phyloP scores from a whole-genome alignment of 2,113 vertebrate genomes.

The Rhinolophus sinicus region DNA sequence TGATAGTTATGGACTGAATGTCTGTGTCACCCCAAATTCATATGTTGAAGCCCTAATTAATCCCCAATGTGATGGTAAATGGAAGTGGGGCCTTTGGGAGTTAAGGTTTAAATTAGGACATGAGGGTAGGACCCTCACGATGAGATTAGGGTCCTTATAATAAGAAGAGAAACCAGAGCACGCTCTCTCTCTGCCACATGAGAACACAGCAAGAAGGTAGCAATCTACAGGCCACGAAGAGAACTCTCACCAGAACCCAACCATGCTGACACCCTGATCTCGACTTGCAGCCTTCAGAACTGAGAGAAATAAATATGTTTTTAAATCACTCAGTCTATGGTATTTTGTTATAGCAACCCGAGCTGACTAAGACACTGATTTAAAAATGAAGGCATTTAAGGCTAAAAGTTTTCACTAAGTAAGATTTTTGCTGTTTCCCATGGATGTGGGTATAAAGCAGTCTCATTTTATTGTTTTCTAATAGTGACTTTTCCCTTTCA shows the following conservation, averaged over 20 bases:
- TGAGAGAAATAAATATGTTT: background rate
- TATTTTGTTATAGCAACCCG: background rate
- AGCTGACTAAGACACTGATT: background rate
- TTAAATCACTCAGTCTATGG: background rate
- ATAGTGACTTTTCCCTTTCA: background rate
- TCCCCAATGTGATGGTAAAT: background rate
- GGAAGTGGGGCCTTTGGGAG: background rate
- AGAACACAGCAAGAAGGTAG: background rate
- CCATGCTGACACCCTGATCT: background rate
- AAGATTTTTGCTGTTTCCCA: background rate
- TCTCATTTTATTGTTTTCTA: background rate
- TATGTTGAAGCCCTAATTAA: background rate
- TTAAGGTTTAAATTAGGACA: background rate
- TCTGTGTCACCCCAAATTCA: background rate
- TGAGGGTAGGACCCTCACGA: background rate
- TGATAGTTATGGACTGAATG: background rate
- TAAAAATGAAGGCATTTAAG: slow-evolving; percentile 1
- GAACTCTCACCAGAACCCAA: background rate
- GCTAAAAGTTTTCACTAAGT: background rate
- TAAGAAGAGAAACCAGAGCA: background rate
- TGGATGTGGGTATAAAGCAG: background rate
- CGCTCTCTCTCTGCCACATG: background rate
- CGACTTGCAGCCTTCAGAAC: background rate
- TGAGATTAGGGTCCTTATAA: background rate
- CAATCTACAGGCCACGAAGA: background rate